Base-by-base conservation (phyloP, 2,888 invertebrate species). In the Zele albiditarsus region DNA sequence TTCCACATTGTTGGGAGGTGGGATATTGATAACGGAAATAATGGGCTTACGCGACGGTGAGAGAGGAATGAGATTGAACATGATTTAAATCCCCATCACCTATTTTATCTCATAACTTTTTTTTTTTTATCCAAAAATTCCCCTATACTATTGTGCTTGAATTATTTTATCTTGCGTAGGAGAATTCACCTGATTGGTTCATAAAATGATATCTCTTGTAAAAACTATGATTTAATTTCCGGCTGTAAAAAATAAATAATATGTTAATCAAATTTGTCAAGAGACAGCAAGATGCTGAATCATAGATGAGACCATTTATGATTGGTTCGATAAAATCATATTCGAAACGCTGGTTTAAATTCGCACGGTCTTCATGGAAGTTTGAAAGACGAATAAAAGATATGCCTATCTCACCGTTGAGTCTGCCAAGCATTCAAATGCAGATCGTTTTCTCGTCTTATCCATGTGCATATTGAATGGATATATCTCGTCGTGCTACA, bases 371-470 rank as follows among this genome's bases (percentile, higher is more conserved):
- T 20, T 28, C 12, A 8, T 8, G 31, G 8, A n/a, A 16, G 28
- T 1, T 33, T 28, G 31, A 3, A 20, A 28, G 53, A 20, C 20
- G 8, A 53, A 23, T n/a, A 20, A 20, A 53, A 20, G 27, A 31
- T 14, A 20, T 49, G 28, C 16, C 28, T 28, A 28, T 23, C 0
- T 53, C 28, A n/a, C 2, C 27, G 16, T n/a, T 23, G 38, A 38
- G 20, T 57, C 16, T 27, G 20, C 58, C 12, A 14, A 60, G 73
- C 66, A 75, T 79, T 73, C 65, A 79, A 49, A 79, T 79, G 78
- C 77, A 79, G 74, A 79, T 77, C 72, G 63, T 73, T 46, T 72
- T 68, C 49, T 71, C 58, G 49, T 25, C 68, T 42, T 25, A 67
- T 28, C 27, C 28, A 16, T 27, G 49, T 42, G 28, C 49, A 77